Evolutionary conservation across 2,888 invertebrate species (phyloP).

Genomic region (Lissocephala sabroskyi): DNA sequence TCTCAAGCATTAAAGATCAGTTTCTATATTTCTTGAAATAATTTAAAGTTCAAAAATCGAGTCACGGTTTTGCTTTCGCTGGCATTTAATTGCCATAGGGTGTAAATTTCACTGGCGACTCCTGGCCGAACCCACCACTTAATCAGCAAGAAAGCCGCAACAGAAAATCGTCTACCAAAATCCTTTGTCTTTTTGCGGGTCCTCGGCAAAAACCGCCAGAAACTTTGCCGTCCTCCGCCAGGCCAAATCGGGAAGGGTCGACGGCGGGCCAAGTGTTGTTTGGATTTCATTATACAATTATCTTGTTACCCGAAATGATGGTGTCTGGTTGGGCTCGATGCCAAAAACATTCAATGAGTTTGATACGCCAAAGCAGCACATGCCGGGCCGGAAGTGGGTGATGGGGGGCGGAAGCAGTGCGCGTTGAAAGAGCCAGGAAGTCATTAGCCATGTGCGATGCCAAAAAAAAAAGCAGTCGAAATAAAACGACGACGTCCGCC

Average conservation of each 20-base stretch:
- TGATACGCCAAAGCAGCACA: slow-evolving; percentile 15
- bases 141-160: slow-evolving; percentile 31
- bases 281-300: slow-evolving; percentile 68
- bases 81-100: background rate
- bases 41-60: too few species aligned
- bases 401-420: slow-evolving; percentile 41
- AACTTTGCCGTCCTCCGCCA: slow-evolving; percentile 50
- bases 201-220: slow-evolving; percentile 33
- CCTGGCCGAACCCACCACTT: too few species aligned
- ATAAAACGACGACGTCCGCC: background rate
- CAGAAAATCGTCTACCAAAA: slow-evolving; percentile 17
- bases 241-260: background rate
- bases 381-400: slow-evolving; percentile 9
- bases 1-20: too few species aligned
- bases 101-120: slow-evolving; percentile 1
- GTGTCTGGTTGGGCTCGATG: slow-evolving; percentile 62
- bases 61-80: slow-evolving; percentile 24
- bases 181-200: slow-evolving; percentile 24
- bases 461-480: slow-evolving; percentile 9
- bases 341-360: slow-evolving; percentile 63
- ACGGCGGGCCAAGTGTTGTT: slow-evolving; percentile 46
- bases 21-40: too few species aligned
- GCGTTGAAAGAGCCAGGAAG: slow-evolving; percentile 56
- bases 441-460: slow-evolving; percentile 44
- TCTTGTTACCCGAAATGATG: slow-evolving; percentile 68